Base-by-base conservation (phyloP, 1,140 invertebrate species). In the Teleopsis dalmanni region DNA sequence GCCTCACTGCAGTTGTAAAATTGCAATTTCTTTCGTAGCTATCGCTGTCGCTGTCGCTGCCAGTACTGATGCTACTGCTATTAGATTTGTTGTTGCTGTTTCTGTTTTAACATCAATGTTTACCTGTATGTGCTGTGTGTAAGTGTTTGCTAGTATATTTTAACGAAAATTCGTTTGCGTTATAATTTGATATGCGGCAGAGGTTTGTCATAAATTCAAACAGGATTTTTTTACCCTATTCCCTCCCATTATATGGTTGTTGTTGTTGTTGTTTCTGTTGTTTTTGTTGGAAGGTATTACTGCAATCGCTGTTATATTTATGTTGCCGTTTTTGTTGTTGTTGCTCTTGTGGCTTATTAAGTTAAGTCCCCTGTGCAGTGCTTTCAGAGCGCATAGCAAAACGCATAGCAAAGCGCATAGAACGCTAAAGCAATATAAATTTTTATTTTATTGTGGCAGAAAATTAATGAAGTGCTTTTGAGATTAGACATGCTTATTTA, bases 161-260 rank as follows among this genome's bases (percentile, higher is more conserved):
- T n/a, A n/a, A n/a, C 31, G 26, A 18, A 31, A 42, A 43, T 29
- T 43, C 41, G 18, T 36, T 46, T 36, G 31, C 34, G 35, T 46
- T 46, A 46, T 35, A 46, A 46, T 46, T 46, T 46, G 44, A 46
- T 46, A 34, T 46, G 44, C 44, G 19, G 44, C 44, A 46, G 35
- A 31, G 44, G 44, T 23, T 35, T 36, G 34, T 36, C 44, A 46
- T 46, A 46, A 46, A 46, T 46, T 46, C 34, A 46, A 36, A 34
- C 34, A 18, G 26, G 7, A 27, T 42, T 27, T 26, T 22, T 22
- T 26, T 11, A 14, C 23, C 35, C 21, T 18, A 18, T 37, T 8
- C 35, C 4, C 4, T 19, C 2, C 16, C 16, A 19, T 14, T 37
- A n/a, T n/a, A n/a, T n/a, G n/a, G n/a, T n/a, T n/a, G 16, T 13